Evolutionary conservation across 2,113 vertebrate genomes (phyloP).

Genomic region (Triplophysa rosa): DNA sequence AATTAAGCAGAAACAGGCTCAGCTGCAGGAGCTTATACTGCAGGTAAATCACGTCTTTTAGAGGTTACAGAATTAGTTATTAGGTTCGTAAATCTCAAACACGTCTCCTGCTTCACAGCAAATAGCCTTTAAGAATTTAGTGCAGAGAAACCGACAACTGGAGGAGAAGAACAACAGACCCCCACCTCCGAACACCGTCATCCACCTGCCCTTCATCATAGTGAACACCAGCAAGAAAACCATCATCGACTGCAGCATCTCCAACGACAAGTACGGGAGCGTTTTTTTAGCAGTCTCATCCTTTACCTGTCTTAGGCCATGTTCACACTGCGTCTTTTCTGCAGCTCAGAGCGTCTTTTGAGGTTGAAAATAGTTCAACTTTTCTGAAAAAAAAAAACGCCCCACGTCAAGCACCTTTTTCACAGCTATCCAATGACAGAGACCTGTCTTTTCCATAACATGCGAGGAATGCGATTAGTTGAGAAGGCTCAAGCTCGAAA

Average conservation of each 20-base stretch:
- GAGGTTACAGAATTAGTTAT: background rate
- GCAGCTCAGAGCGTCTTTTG: too few species aligned
- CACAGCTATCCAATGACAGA: too few species aligned
- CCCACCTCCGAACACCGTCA: conserved; percentile 92
- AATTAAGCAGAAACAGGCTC: conserved; percentile 98
- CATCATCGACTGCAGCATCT: conserved; percentile 99
- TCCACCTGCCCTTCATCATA: conserved; percentile 97
- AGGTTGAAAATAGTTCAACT: too few species aligned
- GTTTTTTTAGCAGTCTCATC: too few species aligned
- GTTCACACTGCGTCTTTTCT: too few species aligned
- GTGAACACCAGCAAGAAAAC: conserved; percentile 99
- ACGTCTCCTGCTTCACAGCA: conserved; percentile 75
- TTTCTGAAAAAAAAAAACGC: too few species aligned
- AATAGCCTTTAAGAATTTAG: conserved; percentile 99
- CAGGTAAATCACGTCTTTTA: conserved; percentile 76
- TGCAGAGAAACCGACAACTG: conserved; percentile 90
- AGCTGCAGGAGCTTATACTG: conserved; percentile 96
- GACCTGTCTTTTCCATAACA: too few species aligned
- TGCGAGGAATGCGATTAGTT: too few species aligned
- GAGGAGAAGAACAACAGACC: conserved; percentile 88
- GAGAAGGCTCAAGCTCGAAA: too few species aligned
- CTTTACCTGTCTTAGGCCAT: too few species aligned
- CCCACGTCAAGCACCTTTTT: too few species aligned
- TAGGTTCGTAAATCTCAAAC: background rate
- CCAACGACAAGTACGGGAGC: conserved; percentile 90